Conservation (phyloP, 2,888 invertebrate species). For the Coenonympha arcania region DNA sequence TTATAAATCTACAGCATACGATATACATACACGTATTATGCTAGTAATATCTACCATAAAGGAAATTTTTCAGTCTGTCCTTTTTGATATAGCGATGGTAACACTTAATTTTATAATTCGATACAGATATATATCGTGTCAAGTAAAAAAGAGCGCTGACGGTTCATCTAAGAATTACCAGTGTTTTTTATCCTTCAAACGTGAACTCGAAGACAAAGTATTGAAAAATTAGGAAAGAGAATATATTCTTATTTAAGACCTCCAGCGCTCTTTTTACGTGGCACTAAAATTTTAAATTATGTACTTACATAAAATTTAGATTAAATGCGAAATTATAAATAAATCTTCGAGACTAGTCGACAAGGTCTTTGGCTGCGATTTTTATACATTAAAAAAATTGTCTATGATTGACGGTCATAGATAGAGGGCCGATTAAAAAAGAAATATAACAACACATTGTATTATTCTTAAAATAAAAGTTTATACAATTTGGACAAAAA, state of each 20-base stretch:
- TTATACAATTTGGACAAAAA: not conserved
- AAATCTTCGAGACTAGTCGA: constrained; percentile 59
- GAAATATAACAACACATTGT: not conserved
- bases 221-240: no score
- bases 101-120: constrained; percentile 45
- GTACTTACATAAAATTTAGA: no score
- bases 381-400: constrained; percentile 18
- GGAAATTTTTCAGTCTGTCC: constrained; percentile 45
- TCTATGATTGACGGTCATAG: constrained; percentile 2
- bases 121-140: constrained; percentile 32
- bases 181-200: no score
- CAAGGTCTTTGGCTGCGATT: constrained; percentile 65
- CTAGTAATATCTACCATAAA: constrained; percentile 22
- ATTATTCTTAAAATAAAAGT: constrained; percentile 7
- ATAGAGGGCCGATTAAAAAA: not conserved
- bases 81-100: constrained; percentile 55
- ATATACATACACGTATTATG: constrained; percentile 21
- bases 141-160: no score
- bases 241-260: no score
- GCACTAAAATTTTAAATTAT: no score
- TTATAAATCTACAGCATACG: constrained; percentile 28
- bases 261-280: no score
- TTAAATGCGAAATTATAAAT: constrained; percentile 58
- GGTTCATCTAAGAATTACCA: no score
- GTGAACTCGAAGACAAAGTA: no score